Base-by-base conservation (phyloP, 1,140 invertebrate genomes). In the Dreissena polymorpha region DNA sequence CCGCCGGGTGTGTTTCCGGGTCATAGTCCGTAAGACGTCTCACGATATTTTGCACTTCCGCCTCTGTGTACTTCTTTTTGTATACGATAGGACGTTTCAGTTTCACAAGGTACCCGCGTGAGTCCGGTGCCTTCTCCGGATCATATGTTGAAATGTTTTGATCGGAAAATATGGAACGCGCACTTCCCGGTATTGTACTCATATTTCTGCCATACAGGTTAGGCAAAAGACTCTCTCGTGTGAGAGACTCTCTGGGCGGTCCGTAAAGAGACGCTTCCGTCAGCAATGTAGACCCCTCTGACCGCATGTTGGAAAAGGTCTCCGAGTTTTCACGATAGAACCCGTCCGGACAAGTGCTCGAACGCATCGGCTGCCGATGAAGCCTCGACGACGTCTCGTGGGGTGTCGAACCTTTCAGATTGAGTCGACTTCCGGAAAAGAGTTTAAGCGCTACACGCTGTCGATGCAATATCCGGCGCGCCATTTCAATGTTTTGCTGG, bases 31-130 rank as follows among this genome's bases (percentile, higher is more conserved):
- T 60, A 18, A 84, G 50, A 50, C 83, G 73, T 18, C 72, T 73
- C 1, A 84, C 70, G 27, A 78, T 84, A 7, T 65, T 50, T 57
- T 84, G 69, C 14, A 84, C 51, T 50, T 84, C 83, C n/a, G 39
- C 23, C 55, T 84, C 76, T 14, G 75, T 69, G 25, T 84, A 84
- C 49, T 78, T 78, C 57, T 79, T 78, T 57, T 84, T 84, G 21
- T 84, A 84, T 21, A 84, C 76, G 18, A 84, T 84, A 10, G 83
- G 69, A 27, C 57, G 71, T 39, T 69, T 73, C 18, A 84, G 21
- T 49, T 65, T 50, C 23, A 84, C 72, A 0, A 67, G 13, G 63
- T 84, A 84, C 2, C 83, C 83, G 3, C 72, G 50, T 6, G 83
- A 67, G 53, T 84, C 75, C 14, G 83, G 74, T 7, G 55, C 12